Evolutionary conservation across 2,113 vertebrate genomes (phyloP).

Genomic region (Connochaetes taurinus): DNA sequence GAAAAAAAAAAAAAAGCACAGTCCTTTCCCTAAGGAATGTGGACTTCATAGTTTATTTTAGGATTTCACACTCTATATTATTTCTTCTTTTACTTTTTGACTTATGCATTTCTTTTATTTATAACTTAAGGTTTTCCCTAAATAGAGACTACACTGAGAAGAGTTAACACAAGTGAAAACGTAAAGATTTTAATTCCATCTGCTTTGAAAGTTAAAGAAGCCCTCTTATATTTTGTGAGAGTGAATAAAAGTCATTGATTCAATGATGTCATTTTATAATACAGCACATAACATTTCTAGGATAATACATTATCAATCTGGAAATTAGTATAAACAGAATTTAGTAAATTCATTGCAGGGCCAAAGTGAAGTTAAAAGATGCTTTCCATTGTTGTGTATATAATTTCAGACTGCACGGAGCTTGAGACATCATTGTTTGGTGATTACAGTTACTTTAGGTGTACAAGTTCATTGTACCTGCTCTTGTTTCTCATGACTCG

Average conservation of each 20-base stretch:
- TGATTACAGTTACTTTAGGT: slow-evolving; percentile 9
- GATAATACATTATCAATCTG: background rate
- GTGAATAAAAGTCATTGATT: slow-evolving; percentile 33
- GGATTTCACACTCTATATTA: background rate
- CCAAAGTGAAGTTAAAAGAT: slow-evolving; percentile 29
- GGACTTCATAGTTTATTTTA: background rate
- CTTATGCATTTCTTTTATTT: background rate
- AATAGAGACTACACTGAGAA: background rate
- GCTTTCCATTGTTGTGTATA: background rate
- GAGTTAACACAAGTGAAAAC: slow-evolving; percentile 8
- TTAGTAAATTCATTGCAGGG: background rate
- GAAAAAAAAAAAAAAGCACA: background rate
- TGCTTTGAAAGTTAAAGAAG: slow-evolving; percentile 38
- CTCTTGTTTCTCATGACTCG: background rate
- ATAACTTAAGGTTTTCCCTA: background rate
- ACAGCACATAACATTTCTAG: background rate
- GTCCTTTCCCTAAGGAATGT: background rate
- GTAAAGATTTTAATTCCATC: slow-evolving; percentile 17
- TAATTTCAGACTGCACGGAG: background rate
- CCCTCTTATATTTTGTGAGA: background rate
- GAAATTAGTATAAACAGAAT: background rate
- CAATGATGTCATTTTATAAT: slow-evolving; percentile 20
- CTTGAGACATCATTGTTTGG: background rate
- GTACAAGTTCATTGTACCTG: background rate
- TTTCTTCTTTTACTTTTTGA: background rate